A percentile compares a stretch with the other conserved stretches of the same genome.
Conservation (phyloP, 2,113 vertebrate species). For the Jacana jacana region DNA sequence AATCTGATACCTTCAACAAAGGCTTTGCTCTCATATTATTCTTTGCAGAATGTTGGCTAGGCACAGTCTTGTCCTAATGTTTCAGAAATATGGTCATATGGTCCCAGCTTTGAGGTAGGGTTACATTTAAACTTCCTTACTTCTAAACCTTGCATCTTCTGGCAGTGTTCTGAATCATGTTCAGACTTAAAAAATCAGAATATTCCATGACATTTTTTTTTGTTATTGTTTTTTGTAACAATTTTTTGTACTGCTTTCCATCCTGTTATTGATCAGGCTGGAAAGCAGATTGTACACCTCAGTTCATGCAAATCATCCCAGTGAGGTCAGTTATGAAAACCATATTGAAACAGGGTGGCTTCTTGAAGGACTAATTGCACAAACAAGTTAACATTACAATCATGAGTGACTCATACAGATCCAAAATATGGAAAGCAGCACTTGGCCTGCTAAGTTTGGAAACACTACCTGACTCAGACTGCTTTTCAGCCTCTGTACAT, state of each 20-base stretch:
- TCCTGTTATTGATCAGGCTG: background rate
- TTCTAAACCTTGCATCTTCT: background rate
- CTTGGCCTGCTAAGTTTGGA: background rate
- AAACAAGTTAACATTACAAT: background rate
- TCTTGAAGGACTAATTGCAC: background rate
- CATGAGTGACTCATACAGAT: background rate
- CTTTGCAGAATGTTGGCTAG: background rate
- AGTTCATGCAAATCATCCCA: background rate
- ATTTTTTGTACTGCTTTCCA: background rate
- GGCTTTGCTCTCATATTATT: background rate
- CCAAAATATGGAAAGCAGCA: background rate
- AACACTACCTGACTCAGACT: background rate
- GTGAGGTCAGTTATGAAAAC: background rate
- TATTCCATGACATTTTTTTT: background rate
- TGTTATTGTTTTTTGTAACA: background rate
- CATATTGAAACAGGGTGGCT: background rate
- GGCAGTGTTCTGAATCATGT: background rate
- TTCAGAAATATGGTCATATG: background rate
- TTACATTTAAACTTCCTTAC: background rate
- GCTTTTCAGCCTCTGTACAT: background rate
- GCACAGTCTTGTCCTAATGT: background rate
- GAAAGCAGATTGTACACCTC: background rate
- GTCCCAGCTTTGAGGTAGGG: background rate
- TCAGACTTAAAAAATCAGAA: background rate
- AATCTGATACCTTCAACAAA: background rate